Evolutionary conservation across 2,888 invertebrate species (phyloP), one percentile per base, ranked within the genome.

Genomic region (Erpobdella octoculata): DNA sequence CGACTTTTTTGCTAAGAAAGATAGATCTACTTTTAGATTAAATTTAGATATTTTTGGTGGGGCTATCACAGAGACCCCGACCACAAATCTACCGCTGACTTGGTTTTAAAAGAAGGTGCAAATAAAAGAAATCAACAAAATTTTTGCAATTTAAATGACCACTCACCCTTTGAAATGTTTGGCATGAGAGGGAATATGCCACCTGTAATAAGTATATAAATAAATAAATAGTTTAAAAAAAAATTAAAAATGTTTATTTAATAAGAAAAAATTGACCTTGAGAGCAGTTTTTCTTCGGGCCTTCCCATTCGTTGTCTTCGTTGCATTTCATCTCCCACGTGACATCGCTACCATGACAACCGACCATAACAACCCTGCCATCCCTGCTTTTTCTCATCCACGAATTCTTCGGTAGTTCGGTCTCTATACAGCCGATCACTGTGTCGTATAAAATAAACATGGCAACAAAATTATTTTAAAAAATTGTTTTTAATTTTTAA

Each of bases 301-400:
- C 74, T n/a, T 72, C 65, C 74, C 74, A 74, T 38, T 68, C 66
- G 67, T 71, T 71, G 58, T 68, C 71, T 33, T 62, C 31, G 48
- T 66, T 62, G 37, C 74, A 74, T 25, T 68, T 71, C 36, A 74
- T 70, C 25, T 73, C 67, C 72, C 73, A 74, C 18, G 71, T 68
- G 58, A 70, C 69, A n/a, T 67, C 71, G 28, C 62, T 73, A 41
- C 68, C 68, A 59, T 72, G 72, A 58, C 74, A 74, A 36, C 71
- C 66, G 33, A 73, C 36, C 36, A 65, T 66, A 61, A 73, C 74
- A 46, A 53, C 58, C 59, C 72, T 59, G 21, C 71, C 71, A 21
- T 68, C 66, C n/a, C 73, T 33, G 28, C 37, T 64, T 28, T 68
- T 53, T 64, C 71, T 70, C 31, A 58, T 59, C 21, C 46, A 62